Percentiles rank a stretch among this genome's conserved stretches.
Evolutionary conservation across 1,140 invertebrate genomes (phyloP).

Genomic region (Brachystomella parvula): DNA sequence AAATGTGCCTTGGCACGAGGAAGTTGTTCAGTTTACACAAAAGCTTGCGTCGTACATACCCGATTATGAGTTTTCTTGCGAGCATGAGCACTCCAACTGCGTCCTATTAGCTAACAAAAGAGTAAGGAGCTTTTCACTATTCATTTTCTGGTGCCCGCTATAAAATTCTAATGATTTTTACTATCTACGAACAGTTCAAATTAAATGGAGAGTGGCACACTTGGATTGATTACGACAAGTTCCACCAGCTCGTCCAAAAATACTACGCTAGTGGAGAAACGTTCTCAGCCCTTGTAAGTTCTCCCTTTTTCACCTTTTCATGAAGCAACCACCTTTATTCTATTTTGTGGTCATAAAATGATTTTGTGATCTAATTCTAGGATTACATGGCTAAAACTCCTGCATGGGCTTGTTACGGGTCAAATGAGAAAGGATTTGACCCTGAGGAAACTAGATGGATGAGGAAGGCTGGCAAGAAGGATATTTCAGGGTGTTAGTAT

Average conservation of each 20-base stretch:
- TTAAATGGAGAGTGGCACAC: constrained; percentile 53
- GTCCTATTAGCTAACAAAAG: constrained; percentile 53
- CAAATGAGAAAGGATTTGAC: constrained; percentile 53
- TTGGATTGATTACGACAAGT: constrained; percentile 57
- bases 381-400: constrained; percentile 55
- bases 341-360: background rate
- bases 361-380: constrained; percentile 35
- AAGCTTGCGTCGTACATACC: constrained; percentile 46
- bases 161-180: background rate
- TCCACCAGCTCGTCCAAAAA: constrained; percentile 47
- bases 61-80: constrained; percentile 53
- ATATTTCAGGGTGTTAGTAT: constrained; percentile 42
- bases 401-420: constrained; percentile 53
- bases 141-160: too few species aligned
- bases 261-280: constrained; percentile 44
- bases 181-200: too few species aligned
- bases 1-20: constrained; percentile 59
- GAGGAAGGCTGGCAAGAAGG: constrained; percentile 45
- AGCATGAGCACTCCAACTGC: constrained; percentile 61
- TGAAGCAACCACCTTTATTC: background rate
- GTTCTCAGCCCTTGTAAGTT: constrained; percentile 46
- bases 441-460: constrained; percentile 51
- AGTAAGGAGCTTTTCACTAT: too few species aligned
- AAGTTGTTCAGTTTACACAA: constrained; percentile 52
- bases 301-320: background rate